Conservation (phyloP, 2,113 vertebrate species). For the Pycnonotus jocosus region DNA sequence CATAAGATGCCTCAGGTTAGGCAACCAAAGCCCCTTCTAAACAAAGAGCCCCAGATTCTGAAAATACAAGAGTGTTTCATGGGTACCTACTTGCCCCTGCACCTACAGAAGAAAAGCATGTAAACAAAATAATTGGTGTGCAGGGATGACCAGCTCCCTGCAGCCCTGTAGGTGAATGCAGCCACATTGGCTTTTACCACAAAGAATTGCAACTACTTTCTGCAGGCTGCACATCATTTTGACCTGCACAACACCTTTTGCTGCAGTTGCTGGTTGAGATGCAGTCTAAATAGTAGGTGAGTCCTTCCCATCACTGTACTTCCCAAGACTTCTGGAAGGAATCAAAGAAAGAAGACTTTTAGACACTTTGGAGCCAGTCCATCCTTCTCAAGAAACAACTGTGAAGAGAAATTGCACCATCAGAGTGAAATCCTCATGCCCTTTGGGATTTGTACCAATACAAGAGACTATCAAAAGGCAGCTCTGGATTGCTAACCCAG, state of each 20-base stretch:
- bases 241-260: not conserved
- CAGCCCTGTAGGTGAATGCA: not conserved
- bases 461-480: not conserved
- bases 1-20: not conserved
- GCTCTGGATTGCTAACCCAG: not conserved
- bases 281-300: not conserved
- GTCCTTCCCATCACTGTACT: not conserved
- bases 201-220: not conserved
- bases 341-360: not conserved
- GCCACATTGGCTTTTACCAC: not conserved
- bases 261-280: not conserved
- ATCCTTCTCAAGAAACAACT: not conserved
- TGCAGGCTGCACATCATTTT: not conserved
- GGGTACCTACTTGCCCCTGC: not conserved
- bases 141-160: rapidly evolving
- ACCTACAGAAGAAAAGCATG: not conserved
- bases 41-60: not conserved
- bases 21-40: not conserved
- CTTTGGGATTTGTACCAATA: not conserved
- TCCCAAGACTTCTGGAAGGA: not conserved
- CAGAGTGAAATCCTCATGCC: not conserved
- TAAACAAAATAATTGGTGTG: not conserved
- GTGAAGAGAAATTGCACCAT: not conserved
- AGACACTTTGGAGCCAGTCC: not conserved
- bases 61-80: not conserved